Evolutionary conservation across 2,888 invertebrate species (phyloP).

Genomic region (Galerucella calmariensis): DNA sequence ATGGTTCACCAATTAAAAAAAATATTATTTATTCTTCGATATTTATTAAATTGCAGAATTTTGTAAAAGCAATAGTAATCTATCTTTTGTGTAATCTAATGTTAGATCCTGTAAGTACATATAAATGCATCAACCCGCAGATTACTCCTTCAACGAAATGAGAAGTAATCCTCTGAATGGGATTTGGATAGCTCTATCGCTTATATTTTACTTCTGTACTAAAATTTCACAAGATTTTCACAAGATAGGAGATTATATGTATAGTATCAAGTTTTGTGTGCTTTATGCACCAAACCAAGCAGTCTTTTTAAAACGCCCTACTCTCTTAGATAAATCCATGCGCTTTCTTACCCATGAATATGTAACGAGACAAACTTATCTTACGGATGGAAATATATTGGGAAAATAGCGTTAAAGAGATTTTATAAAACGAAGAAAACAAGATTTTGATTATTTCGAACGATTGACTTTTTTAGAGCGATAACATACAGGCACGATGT

Average conservation of each 20-base stretch:
- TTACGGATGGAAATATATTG: conserved; percentile 22
- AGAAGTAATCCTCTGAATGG: conserved; percentile 42
- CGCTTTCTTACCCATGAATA: conserved; percentile 39
- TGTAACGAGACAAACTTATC: conserved; percentile 37
- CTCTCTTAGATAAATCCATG: conserved; percentile 35
- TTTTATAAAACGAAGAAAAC: conserved; percentile 9
- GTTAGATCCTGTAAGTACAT: background rate
- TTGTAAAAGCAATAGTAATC: too few species aligned
- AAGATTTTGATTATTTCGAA: background rate
- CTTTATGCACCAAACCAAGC: conserved; percentile 33
- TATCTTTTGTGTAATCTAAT: conserved; percentile 25
- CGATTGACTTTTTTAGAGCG: background rate
- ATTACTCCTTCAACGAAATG: conserved; percentile 29
- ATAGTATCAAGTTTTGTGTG: conserved; percentile 26
- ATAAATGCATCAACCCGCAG: conserved; percentile 24
- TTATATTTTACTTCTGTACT: conserved; percentile 47
- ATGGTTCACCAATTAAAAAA: too few species aligned
- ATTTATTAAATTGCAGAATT: background rate
- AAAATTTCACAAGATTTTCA: conserved; percentile 35
- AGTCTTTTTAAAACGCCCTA: conserved; percentile 35
- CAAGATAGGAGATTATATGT: conserved; percentile 42
- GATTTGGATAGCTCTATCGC: conserved; percentile 48
- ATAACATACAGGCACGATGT: too few species aligned
- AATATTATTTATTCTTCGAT: too few species aligned
- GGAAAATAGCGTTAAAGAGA: background rate